These are phyloP conservation scores for Anoura caudifer DNA, from an alignment of 2,113 vertebrate species.

Conservation along the genomic window DNA sequence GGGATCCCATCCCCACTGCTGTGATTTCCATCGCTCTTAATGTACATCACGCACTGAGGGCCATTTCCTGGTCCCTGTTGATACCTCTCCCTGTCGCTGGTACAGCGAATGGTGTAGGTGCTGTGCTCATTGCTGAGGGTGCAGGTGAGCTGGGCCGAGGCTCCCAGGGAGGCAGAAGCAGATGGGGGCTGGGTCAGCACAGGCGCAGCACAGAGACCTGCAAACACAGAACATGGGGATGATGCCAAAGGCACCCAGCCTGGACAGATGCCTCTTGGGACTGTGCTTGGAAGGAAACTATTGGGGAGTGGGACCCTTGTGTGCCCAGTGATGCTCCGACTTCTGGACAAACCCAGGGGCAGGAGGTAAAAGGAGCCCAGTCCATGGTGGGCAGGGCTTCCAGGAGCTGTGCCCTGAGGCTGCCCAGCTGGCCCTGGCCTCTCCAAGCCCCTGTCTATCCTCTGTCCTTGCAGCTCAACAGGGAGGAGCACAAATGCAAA, in stretches of 20 bases:
- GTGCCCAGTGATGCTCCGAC: neutral
- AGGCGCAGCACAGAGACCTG: neutral
- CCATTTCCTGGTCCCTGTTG: neutral
- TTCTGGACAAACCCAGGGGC: neutral
- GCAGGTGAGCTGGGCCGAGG: neutral
- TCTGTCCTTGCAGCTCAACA: neutral
- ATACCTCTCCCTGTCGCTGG: too few relatives aligned
- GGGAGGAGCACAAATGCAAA: neutral
- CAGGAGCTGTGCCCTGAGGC: neutral
- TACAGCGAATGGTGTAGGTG: accelerated
- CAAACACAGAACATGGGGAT: neutral
- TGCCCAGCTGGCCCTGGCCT: neutral
- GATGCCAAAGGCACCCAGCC: neutral
- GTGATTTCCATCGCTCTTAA: neutral
- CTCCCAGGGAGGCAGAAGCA: neutral
- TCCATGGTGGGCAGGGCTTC: too few relatives aligned
- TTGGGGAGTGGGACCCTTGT: neutral
- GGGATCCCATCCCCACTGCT: neutral
- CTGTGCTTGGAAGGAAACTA: too few relatives aligned
- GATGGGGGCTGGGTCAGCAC: neutral
- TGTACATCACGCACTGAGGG: accelerated
- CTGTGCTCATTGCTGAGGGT: neutral
- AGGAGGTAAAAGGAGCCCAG: too few relatives aligned
- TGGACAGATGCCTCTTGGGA: too few relatives aligned
- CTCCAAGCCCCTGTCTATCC: neutral